phyloP scores from a whole-genome alignment of 2,797 vertebrate species.

The Amblyraja radiata region DNA sequence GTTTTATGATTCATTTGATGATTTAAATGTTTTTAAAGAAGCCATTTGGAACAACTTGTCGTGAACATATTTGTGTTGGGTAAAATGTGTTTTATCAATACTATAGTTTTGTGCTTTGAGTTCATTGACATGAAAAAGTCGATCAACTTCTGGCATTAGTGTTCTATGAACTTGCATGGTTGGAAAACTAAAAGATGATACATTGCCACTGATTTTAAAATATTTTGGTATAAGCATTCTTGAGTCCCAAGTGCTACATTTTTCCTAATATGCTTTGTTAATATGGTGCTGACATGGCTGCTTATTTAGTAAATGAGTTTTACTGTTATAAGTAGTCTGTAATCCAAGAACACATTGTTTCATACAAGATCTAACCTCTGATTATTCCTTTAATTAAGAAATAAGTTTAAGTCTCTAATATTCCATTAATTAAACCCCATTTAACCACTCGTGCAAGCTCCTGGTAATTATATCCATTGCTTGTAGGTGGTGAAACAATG shows the following conservation, averaged over 20 bases:
- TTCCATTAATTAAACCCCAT: not conserved
- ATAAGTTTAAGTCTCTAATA: not conserved
- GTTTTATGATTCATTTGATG: not conserved
- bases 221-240: not conserved
- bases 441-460: not conserved
- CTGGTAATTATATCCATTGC: not conserved
- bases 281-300: not conserved
- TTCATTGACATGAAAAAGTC: not conserved
- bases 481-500: constrained; percentile 94
- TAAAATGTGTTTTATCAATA: not conserved
- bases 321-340: not conserved
- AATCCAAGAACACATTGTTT: not conserved
- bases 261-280: not conserved
- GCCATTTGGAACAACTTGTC: not conserved
- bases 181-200: not conserved
- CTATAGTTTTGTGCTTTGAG: not conserved
- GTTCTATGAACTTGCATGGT: not conserved
- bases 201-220: not conserved
- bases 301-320: not conserved
- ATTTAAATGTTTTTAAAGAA: not conserved
- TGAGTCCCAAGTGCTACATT: not conserved
- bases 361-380: not conserved
- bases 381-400: too few species aligned
- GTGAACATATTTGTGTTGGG: not conserved
- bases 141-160: not conserved